phyloP scores from a whole-genome alignment of 1,140 invertebrate genomes.

The Hormaphis cornu region DNA sequence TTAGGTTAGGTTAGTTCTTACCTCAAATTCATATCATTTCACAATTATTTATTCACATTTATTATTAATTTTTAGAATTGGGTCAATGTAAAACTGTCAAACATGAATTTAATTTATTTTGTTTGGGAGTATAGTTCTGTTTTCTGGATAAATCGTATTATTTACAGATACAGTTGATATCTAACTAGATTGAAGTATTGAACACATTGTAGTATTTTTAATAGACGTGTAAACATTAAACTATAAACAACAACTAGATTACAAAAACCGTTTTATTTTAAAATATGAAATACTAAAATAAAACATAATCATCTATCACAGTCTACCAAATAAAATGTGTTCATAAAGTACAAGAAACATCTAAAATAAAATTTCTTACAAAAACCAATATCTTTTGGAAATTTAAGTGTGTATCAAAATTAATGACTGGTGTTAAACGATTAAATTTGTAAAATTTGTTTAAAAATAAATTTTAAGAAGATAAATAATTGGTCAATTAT shows the following conservation, averaged over 20 bases:
- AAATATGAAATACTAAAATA: slow-evolving; percentile 16
- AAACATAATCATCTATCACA: slow-evolving; percentile 17
- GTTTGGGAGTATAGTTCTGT: too few species aligned
- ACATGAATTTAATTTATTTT: too few species aligned
- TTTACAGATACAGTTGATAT: too few species aligned
- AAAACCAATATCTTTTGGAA: not conserved
- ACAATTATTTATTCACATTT: too few species aligned
- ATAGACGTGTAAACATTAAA: not conserved
- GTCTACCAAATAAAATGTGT: not conserved
- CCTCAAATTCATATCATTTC: too few species aligned
- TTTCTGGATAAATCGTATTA: too few species aligned
- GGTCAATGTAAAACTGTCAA: too few species aligned
- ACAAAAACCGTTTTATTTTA: slow-evolving; percentile 20
- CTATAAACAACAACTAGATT: not conserved
- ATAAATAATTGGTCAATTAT: not conserved
- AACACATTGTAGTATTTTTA: too few species aligned
- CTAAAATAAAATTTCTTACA: not conserved
- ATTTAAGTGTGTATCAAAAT: not conserved
- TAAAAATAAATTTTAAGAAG: not conserved
- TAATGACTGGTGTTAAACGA: not conserved
- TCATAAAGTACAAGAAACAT: not conserved
- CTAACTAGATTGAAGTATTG: too few species aligned
- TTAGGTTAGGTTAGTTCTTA: too few species aligned
- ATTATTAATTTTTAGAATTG: too few species aligned
- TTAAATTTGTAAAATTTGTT: not conserved